Evolutionary conservation across 2,888 invertebrate species (phyloP).

Genomic region (Apotomis capreana): DNA sequence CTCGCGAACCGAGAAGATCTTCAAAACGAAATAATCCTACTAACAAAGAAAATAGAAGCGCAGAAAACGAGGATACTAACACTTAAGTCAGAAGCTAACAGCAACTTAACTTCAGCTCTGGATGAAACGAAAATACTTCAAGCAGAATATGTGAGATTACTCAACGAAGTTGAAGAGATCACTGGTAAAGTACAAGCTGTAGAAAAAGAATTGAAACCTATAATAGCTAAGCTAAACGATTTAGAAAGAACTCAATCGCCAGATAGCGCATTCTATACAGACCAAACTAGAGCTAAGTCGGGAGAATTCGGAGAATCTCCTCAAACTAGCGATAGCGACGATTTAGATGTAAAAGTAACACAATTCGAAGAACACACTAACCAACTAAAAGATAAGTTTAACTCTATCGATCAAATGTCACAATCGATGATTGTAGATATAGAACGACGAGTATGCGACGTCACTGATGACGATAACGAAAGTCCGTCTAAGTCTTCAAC

Average conservation of each 20-base stretch:
- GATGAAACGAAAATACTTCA: conserved; percentile 88
- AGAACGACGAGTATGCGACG: conserved; percentile 67
- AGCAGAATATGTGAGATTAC: conserved; percentile 81
- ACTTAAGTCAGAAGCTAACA: conserved; percentile 86
- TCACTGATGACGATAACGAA: conserved; percentile 61
- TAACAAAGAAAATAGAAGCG: conserved; percentile 86
- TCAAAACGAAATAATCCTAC: conserved; percentile 88
- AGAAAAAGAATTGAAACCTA: conserved; percentile 85
- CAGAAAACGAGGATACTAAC: conserved; percentile 85
- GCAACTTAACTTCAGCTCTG: conserved; percentile 86
- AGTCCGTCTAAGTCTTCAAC: conserved; percentile 75
- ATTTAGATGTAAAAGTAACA: conserved; percentile 66
- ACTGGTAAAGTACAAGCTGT: conserved; percentile 86
- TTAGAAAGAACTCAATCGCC: conserved; percentile 76
- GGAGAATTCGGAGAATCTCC: conserved; percentile 79
- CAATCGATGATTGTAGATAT: conserved; percentile 81
- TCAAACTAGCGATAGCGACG: conserved; percentile 78
- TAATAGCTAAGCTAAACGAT: conserved; percentile 71
- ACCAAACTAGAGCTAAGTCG: conserved; percentile 78
- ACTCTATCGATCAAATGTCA: conserved; percentile 81
- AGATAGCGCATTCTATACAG: conserved; percentile 81
- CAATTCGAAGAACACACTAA: conserved; percentile 74
- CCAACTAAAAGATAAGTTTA: conserved; percentile 75
- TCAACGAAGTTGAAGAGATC: conserved; percentile 85
- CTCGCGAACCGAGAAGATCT: conserved; percentile 93